Evolutionary conservation across 2,888 invertebrate species (phyloP).

Genomic region (Stenichneumon culpator): DNA sequence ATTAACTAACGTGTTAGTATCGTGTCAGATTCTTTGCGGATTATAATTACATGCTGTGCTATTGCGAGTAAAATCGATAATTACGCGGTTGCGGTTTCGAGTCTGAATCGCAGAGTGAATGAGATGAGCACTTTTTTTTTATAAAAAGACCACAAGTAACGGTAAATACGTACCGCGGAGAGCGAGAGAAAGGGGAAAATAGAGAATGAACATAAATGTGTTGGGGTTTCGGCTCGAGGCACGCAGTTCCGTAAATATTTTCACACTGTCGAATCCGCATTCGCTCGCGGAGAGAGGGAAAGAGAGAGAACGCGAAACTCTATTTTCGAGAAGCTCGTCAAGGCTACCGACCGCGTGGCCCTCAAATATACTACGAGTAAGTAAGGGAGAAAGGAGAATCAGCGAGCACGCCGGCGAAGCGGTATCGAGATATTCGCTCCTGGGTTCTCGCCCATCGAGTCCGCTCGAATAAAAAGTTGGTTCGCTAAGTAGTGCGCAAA

Average conservation of each 20-base stretch:
- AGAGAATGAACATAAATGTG: slow-evolving; percentile 21
- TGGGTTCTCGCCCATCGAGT: slow-evolving; percentile 1
- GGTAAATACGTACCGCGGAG: not conserved
- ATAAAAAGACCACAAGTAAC: not conserved
- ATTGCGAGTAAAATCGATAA: not conserved
- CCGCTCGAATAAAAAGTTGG: not conserved
- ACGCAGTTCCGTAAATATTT: slow-evolving; percentile 50
- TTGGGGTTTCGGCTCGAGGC: not conserved
- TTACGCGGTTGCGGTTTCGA: not conserved
- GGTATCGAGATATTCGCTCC: slow-evolving; percentile 5
- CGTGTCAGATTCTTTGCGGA: too few relatives aligned
- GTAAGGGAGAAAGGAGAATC: slow-evolving; percentile 15
- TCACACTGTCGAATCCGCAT: slow-evolving; percentile 28
- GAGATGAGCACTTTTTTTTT: not conserved
- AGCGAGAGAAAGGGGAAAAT: not conserved
- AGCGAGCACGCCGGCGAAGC: not conserved
- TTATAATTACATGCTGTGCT: too few relatives aligned
- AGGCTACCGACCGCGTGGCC: slow-evolving; percentile 53
- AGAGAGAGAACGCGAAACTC: slow-evolving; percentile 10
- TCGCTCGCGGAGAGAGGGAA: slow-evolving; percentile 4
- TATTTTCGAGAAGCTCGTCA: slow-evolving; percentile 61
- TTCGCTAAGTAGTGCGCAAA: not conserved
- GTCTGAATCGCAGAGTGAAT: not conserved
- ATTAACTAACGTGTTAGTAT: not conserved
- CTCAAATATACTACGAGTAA: slow-evolving; percentile 36